Percentiles rank a stretch among this genome's conserved stretches.
phyloP scores from a whole-genome alignment of 1,140 invertebrate species.

The Pseudoatta argentina region DNA sequence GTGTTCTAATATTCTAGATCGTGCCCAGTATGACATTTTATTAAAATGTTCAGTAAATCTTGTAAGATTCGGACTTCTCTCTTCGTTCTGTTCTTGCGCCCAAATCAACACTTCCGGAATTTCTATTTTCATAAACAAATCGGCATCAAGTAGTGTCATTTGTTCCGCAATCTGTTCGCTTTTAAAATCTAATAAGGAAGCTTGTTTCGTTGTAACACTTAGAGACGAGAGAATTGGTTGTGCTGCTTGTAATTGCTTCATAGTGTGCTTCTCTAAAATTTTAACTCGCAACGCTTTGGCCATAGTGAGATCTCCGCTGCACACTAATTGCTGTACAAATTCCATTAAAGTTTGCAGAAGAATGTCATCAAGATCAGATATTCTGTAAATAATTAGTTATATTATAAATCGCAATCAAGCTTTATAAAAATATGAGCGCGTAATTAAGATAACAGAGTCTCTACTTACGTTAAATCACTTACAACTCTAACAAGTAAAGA shows the following conservation, averaged over 20 bases:
- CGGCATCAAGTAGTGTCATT: conserved; percentile 98
- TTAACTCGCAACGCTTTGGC: conserved; percentile 96
- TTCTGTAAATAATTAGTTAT: conserved; percentile 86
- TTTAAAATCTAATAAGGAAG: conserved; percentile 96
- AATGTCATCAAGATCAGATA: conserved; percentile 92
- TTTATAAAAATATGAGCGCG: background rate
- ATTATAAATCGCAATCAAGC: background rate
- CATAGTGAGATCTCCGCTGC: conserved; percentile 93
- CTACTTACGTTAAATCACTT: conserved; percentile 96
- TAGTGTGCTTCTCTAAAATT: conserved; percentile 95
- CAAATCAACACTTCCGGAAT: conserved; percentile 98
- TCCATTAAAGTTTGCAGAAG: conserved; percentile 93
- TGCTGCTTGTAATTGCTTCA: conserved; percentile 87
- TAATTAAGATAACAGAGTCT: background rate
- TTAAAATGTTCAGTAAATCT: conserved; percentile 99
- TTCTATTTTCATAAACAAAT: conserved; percentile 98
- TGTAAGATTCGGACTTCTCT: conserved; percentile 98
- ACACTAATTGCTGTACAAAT: conserved; percentile 96
- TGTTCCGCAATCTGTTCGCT: conserved; percentile 97
- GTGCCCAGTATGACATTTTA: conserved; percentile 99
- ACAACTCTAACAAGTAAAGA: conserved; percentile 96
- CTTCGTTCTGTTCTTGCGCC: conserved; percentile 99
- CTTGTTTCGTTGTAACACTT: conserved; percentile 87
- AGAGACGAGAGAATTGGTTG: conserved; percentile 85
- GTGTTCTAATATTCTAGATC: conserved; percentile 88